Evolutionary conservation across 2,888 invertebrate genomes (phyloP).

Genomic region (Sturmia bella): DNA sequence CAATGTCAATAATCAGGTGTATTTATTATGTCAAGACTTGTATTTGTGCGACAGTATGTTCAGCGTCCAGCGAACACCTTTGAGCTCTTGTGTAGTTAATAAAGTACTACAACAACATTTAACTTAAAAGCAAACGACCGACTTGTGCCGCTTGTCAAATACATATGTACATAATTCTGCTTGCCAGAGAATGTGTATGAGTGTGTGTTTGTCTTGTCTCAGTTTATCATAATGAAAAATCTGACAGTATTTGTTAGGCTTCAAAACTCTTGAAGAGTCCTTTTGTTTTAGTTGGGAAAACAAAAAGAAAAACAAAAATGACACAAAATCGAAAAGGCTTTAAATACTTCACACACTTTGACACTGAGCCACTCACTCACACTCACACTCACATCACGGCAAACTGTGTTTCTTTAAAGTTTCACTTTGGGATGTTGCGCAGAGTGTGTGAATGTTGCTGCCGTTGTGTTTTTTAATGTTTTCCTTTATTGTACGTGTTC

Average conservation of each 20-base stretch:
- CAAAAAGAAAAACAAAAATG: not conserved
- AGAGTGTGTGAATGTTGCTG: conserved; percentile 1
- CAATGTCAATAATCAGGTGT: conserved; percentile 66
- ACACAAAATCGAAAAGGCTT: conserved; percentile 72
- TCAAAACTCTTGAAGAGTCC: conserved; percentile 60
- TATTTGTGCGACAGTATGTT: not conserved
- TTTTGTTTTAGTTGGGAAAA: conserved; percentile 46
- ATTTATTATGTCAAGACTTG: conserved; percentile 60
- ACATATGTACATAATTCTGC: no score
- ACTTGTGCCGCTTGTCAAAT: conserved; percentile 69
- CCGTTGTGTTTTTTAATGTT: not conserved
- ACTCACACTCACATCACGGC: conserved; percentile 52
- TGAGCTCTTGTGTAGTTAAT: conserved; percentile 36
- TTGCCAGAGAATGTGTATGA: conserved; percentile 39
- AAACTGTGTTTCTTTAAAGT: conserved; percentile 27
- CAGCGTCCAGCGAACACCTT: conserved; percentile 30
- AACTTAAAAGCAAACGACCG: conserved; percentile 65
- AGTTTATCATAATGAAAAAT: conserved; percentile 72
- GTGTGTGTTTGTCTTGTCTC: conserved; percentile 73
- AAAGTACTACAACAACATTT: conserved; percentile 34
- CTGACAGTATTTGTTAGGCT: conserved; percentile 66
- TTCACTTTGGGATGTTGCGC: conserved; percentile 15
- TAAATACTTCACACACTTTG: conserved; percentile 78
- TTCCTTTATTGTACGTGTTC: conserved; percentile 44
- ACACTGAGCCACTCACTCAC: conserved; percentile 72